Base-by-base conservation (phyloP, 2,113 vertebrate species). In the Eolophus roseicapilla region DNA sequence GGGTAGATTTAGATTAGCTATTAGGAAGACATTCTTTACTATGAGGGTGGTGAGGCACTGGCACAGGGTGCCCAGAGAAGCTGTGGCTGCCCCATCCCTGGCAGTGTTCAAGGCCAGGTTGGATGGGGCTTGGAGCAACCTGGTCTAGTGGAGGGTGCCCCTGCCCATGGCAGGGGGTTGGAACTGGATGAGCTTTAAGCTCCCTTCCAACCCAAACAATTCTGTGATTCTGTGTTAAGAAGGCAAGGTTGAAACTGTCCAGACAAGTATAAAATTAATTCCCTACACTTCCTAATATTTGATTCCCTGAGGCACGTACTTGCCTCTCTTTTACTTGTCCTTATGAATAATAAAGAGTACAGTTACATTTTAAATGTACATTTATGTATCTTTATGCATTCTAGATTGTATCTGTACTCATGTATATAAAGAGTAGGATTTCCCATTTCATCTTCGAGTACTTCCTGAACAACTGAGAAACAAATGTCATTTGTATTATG, bases 231-330 rank as follows among this genome's bases (percentile, higher is more conserved):
- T 35, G 57, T 35, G 33, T 59, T 59, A 59, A 59, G 63, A 74
- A 75, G 46, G 13, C 20, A 83, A 44, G n/a, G 46, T 67, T 86
- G 47, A 91, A 83, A 84, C 41, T 83, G n/a, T 70, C 60, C 60
- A 95, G 37, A 67, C n/a, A 88, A 78, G n/a, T 78, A 74, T 57
- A 77, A 77, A 93, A 82, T 60, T 68, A 69, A 86, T 86, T 84
- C 67, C 73, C 55, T 80, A 31, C 5, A 19, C 23, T 93, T 92
- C 25, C 64, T 78, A 53, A 55, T 86, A 70, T 41, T 86, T 88
- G 53, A 74, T 81, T 88, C 74, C 50, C 65, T 84, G 19, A 84
- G 77, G 73, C 92, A 74, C 49, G 41, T 57, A 13, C 27, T 90
- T 89, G 16, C 35, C 49, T 73, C 50, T 88, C 17, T 82, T 75